Evolutionary conservation across 2,113 vertebrate genomes (phyloP), one percentile per base, ranked within the genome.

Genomic region (Cyprinodon brontotheroides): DNA sequence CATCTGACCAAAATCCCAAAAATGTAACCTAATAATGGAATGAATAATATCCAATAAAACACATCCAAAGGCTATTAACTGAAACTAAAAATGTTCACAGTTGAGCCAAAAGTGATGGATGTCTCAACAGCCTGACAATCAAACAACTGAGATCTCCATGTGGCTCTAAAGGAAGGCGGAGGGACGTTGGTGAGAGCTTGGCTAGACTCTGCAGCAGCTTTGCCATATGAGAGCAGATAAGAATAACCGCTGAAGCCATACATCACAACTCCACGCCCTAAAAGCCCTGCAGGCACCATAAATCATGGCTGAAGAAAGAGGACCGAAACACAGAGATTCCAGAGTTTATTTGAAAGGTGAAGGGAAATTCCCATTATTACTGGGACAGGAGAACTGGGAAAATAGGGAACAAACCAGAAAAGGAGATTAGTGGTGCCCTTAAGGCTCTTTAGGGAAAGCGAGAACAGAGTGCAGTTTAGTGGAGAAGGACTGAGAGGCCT

Each of bases 181-280:
- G 66, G 84, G 62, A 88, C 79, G 73, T 83, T 79, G 80, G 66
- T 84, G 86, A 78, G 87, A 79, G 77, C 80, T 74, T 78, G 76
- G 74, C 77, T 40, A 22, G 45, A 29, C 64, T 61, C 61, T 79
- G 82, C 71, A 85, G 83, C 80, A 77, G 79, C 85, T 84, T 87
- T 89, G 87, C 86, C 90, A 92, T 88, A 80, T 92, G 88, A 86
- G 86, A 80, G 68, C 69, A 71, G 90, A 91, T 89, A 92, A 92
- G 91, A 94, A 94, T 94, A 94, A 90, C 87, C 65, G n/a, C 68
- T 77, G 63, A 40, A 70, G 85, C 83, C 78, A 86, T 91, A 86
- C 82, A 92, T 92, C 87, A 89, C 84, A 83, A 84, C 77, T 68
- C 78, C 65, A 17, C 65, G 37, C 75, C 83, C 79, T 68, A 62